Percentiles rank a stretch among this genome's conserved stretches.
Evolutionary conservation across 1,140 invertebrate genomes (phyloP).

Genomic region (Drosophila tani): DNA sequence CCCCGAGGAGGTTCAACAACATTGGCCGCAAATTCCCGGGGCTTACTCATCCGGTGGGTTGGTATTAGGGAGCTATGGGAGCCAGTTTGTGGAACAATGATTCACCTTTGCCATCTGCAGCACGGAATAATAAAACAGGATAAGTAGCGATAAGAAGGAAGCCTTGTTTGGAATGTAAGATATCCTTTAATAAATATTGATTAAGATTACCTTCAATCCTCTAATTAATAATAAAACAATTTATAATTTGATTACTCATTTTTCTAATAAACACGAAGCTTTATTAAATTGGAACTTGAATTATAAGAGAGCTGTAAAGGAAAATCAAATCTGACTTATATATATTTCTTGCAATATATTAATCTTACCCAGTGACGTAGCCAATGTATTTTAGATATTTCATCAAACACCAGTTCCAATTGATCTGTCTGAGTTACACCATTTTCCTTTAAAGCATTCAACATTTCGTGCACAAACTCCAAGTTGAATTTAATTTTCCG

Average conservation of each 20-base stretch:
- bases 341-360: not conserved
- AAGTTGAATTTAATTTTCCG: not conserved
- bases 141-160: not conserved
- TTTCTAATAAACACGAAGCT: not conserved
- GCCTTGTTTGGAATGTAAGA: not conserved
- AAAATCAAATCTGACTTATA: not conserved
- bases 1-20: conserved; percentile 1
- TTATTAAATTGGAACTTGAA: not conserved
- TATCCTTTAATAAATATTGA: conserved; percentile 9
- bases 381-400: not conserved
- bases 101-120: conserved; percentile 5
- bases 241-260: not conserved
- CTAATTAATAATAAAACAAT: not conserved
- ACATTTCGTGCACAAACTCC: not conserved
- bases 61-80: not conserved
- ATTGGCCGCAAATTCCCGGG: not conserved
- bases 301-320: not conserved
- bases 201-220: too few species aligned
- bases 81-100: conserved; percentile 5
- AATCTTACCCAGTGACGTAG: not conserved
- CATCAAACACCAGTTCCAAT: not conserved
- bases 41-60: conserved; percentile 3
- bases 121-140: conserved; percentile 29
- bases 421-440: not conserved
- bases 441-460: not conserved